These are phyloP conservation scores for fruit fly (Drosophila melanogaster) DNA, from an alignment of 1,140 invertebrate species.

Conservation along the genomic window Release_6_plus_ISO1_MT NC_004354.4:19527001-19527500, in stretches of 20 bases:
- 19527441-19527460: slow-evolving; percentile 1
- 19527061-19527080: slow-evolving; percentile 53
- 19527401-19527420: slow-evolving; percentile 13
- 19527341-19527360: slow-evolving; percentile 21
- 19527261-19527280: slow-evolving; percentile 79
- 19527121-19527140: slow-evolving; percentile 62
- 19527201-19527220: slow-evolving; percentile 2
- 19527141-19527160: slow-evolving; percentile 33
- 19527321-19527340: slow-evolving; percentile 83
- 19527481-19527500: background rate
- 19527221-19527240: slow-evolving; percentile 61
- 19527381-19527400: slow-evolving; percentile 65
- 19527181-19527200: slow-evolving; percentile 16
- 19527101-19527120: slow-evolving; percentile 20
- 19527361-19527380: slow-evolving; percentile 64
- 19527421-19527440: slow-evolving; percentile 2
- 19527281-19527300: slow-evolving; percentile 75
- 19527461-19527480: slow-evolving; percentile 18
- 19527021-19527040: slow-evolving; percentile 6
- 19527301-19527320: slow-evolving; percentile 84
- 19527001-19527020: slow-evolving; percentile 6
- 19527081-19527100: slow-evolving; percentile 52
- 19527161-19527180: slow-evolving; percentile 18
- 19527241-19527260: slow-evolving; percentile 82
- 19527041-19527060: slow-evolving; percentile 27